Evolutionary conservation across 2,113 vertebrate species (phyloP).

Genomic region (Prolemur simus): DNA sequence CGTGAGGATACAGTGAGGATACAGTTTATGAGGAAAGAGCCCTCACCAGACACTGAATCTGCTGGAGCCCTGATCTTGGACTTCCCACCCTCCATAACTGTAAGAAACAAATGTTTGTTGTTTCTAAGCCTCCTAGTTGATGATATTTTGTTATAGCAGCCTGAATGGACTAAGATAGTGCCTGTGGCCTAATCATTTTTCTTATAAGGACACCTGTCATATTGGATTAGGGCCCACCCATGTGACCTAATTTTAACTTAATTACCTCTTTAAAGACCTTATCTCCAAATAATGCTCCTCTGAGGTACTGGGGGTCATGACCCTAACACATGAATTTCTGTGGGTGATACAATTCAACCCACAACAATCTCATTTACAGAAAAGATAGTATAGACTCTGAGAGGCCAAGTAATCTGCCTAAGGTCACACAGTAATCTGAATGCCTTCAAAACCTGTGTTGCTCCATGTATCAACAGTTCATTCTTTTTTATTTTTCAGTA

Average conservation of each 20-base stretch:
- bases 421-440: not conserved
- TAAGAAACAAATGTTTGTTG: not conserved
- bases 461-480: not conserved
- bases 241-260: not conserved
- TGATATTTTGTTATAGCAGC: not conserved
- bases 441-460: not conserved
- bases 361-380: not conserved
- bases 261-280: not conserved
- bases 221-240: not conserved
- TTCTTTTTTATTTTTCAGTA: not conserved
- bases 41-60: not conserved
- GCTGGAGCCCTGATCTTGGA: not conserved
- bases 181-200: not conserved
- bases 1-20: not conserved
- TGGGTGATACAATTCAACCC: not conserved
- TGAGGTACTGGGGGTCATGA: not conserved
- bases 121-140: not conserved
- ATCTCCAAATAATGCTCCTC: not conserved
- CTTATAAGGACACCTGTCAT: not conserved
- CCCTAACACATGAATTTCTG: not conserved
- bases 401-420: not conserved
- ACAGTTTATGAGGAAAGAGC: not conserved
- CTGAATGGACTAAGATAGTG: not conserved
- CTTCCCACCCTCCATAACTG: not conserved
- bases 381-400: not conserved